Evolutionary conservation across 2,888 invertebrate genomes (phyloP).

Genomic region (Meganola albula): DNA sequence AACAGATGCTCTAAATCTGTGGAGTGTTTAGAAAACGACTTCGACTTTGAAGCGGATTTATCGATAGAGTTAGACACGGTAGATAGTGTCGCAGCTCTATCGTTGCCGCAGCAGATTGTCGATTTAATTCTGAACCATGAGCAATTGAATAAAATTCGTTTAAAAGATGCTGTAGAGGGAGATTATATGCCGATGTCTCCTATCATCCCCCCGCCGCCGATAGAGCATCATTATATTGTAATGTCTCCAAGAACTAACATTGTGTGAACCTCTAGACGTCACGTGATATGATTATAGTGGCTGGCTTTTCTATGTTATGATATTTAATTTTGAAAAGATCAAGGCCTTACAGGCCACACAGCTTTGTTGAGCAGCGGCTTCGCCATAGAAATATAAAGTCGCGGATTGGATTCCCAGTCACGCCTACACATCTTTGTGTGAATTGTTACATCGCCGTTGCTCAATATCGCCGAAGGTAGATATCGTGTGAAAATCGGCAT

Average conservation of each 20-base stretch:
- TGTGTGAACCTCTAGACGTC: constrained; percentile 43
- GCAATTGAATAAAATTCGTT: constrained; percentile 39
- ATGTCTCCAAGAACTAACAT: constrained; percentile 64
- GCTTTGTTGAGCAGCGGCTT: too few relatives aligned
- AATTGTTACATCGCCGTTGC: too few relatives aligned
- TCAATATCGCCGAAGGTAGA: too few relatives aligned
- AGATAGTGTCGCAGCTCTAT: constrained; percentile 44
- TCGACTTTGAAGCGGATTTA: constrained; percentile 46
- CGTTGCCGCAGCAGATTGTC: constrained; percentile 59
- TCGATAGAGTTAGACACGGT: constrained; percentile 53
- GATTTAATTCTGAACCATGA: constrained; percentile 55
- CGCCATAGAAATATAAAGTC: too few relatives aligned
- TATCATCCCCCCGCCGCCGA: constrained; percentile 42
- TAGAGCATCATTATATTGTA: constrained; percentile 62
- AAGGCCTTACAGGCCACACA: too few relatives aligned
- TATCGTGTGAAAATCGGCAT: too few relatives aligned
- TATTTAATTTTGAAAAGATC: too few relatives aligned
- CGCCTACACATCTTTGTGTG: too few relatives aligned
- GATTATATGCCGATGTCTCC: constrained; percentile 70
- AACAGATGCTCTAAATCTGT: constrained; percentile 63
- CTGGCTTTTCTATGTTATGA: too few relatives aligned
- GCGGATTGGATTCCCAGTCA: too few relatives aligned
- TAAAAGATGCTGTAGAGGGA: constrained; percentile 44
- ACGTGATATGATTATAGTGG: too few relatives aligned
- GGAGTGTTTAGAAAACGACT: constrained; percentile 55